A percentile compares a stretch with the other conserved stretches of the same genome.
These are phyloP conservation scores for Ericerus pela DNA, from an alignment of 1,140 invertebrate species.

Conservation along the genomic window DNA sequence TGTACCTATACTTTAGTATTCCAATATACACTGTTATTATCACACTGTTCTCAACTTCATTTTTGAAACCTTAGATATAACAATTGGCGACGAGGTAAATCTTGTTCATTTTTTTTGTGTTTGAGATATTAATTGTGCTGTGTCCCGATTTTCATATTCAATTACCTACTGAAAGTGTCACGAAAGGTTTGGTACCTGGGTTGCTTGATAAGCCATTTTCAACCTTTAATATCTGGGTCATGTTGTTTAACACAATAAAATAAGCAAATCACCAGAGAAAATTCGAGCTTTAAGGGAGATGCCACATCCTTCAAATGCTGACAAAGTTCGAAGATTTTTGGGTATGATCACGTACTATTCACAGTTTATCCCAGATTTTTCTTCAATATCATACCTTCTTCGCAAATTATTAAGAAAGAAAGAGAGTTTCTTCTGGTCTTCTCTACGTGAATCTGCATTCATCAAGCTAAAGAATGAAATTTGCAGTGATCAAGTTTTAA, in stretches of 20 bases:
- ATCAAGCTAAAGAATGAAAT: constrained; percentile 30
- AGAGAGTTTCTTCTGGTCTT: constrained; percentile 20
- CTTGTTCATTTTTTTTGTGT: too few species aligned
- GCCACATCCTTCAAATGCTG: constrained; percentile 26
- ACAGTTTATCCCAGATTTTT: constrained; percentile 24
- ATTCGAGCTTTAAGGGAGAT: constrained; percentile 27
- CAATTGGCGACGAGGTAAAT: too few species aligned
- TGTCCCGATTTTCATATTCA: too few species aligned
- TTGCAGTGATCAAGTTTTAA: constrained; percentile 19
- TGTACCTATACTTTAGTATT: too few species aligned
- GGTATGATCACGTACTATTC: constrained; percentile 28
- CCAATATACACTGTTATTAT: too few species aligned
- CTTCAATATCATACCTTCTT: constrained; percentile 17
- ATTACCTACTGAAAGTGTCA: too few species aligned
- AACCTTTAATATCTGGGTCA: constrained; percentile 24
- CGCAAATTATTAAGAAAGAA: constrained; percentile 17
- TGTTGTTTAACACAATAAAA: constrained; percentile 19
- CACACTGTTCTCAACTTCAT: too few species aligned
- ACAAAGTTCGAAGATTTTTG: constrained; percentile 26
- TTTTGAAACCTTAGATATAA: too few species aligned
- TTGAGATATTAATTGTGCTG: too few species aligned
- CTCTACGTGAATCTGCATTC: constrained; percentile 27
- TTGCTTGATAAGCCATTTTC: too few species aligned
- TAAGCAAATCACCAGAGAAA: constrained; percentile 29
- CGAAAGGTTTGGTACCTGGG: too few species aligned